Conservation (phyloP, 2,113 vertebrate genomes). For the Pangasianodon gigas region DNA sequence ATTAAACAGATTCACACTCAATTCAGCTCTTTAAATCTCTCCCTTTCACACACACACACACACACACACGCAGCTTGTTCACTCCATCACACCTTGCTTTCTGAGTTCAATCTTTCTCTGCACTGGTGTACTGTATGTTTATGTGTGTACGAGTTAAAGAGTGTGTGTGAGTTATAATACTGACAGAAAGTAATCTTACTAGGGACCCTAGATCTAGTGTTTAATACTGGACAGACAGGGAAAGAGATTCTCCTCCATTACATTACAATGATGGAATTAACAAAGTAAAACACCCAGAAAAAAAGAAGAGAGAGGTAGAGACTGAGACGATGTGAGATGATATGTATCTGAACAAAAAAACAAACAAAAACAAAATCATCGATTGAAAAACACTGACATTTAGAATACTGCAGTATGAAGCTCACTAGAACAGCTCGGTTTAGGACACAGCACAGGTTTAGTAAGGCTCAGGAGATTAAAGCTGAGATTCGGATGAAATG, state of each 20-base stretch:
- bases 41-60: not conserved
- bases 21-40: conserved; percentile 29
- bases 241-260: not conserved
- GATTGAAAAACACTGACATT: not conserved
- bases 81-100: not conserved
- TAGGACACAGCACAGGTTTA: not conserved
- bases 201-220: not conserved
- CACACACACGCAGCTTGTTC: conserved; percentile 25
- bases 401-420: not conserved
- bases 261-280: not conserved
- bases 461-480: not conserved
- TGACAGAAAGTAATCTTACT: not conserved
- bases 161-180: conserved; percentile 2
- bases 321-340: conserved; percentile 20
- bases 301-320: not conserved
- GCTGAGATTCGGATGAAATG: conserved; percentile 1
- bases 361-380: not conserved
- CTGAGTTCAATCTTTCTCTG: conserved; percentile 19
- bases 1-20: conserved; percentile 47
- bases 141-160: conserved; percentile 9
- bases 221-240: not conserved
- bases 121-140: not conserved
- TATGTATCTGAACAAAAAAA: conserved; percentile 1
- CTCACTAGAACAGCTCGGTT: not conserved
- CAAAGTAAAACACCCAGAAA: not conserved